Evolutionary conservation across 2,888 invertebrate genomes (phyloP), one percentile per base, ranked within the genome.

Genomic region (Rhaphigaster nebulosa): DNA sequence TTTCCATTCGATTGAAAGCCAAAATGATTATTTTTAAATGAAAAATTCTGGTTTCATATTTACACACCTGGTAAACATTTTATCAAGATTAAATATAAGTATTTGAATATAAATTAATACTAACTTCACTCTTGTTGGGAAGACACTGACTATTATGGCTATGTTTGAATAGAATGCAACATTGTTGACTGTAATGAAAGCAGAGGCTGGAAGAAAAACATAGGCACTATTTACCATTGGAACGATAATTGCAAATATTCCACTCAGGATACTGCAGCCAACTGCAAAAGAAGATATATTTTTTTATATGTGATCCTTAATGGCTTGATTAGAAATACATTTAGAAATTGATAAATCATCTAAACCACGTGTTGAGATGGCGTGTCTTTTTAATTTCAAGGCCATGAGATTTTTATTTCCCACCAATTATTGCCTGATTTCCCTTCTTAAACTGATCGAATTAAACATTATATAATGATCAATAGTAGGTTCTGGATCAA

Each of bases 101-200:
- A 60, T 1, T 29, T 65, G 23, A 76, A 38, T 45, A 38, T 52
- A 8, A 41, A 87, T 45, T 29, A 60, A 52, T 45, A 29, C 38
- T 92, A 93, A 96, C 96, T 96, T 95, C 29, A 96, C 93, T 1
- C 95, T 95, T 0, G 96, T 96, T 0, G 96, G 96, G 92, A 96
- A 96, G 80, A 96, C 93, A 91, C 96, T 95, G 0, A 96, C 96
- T 91, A 95, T 94, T 92, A 96, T 94, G 93, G 96, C 95, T 92
- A 96, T 93, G 91, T 96, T 93, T 91, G 96, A 93, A 92, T 96
- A 96, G 92, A 95, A 93, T 92, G 94, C 93, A 26, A 91, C 90
- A n/a, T 91, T 91, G 87, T 92, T 91, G 26, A 90, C 34, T 20
- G 92, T 60, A 20, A 92, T 87, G 87, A 91, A 92, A 38, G 92